phyloP scores from a whole-genome alignment of 2,113 vertebrate species.

The Pluvianellus socialis region DNA sequence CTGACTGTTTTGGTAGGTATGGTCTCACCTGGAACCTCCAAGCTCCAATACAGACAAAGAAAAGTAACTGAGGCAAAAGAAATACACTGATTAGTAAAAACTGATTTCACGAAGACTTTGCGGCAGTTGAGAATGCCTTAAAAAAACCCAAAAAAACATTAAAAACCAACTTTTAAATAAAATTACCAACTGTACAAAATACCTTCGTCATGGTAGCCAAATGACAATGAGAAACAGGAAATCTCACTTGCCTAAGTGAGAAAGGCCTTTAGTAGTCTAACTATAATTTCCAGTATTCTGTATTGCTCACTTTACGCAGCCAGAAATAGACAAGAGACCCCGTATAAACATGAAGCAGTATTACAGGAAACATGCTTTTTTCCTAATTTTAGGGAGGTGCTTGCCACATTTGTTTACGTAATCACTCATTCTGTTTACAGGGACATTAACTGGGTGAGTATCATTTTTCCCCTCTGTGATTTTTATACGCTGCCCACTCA shows the following conservation, averaged over 20 bases:
- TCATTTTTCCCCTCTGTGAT: conserved; percentile 37
- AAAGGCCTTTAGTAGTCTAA: conserved; percentile 3
- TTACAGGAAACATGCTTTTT: conserved; percentile 53
- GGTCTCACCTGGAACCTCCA: background rate
- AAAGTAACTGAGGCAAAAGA: background rate
- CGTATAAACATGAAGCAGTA: conserved; percentile 6
- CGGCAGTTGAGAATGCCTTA: background rate
- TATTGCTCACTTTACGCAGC: background rate
- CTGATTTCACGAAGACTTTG: background rate
- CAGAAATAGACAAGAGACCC: conserved; percentile 29
- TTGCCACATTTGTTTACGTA: conserved; percentile 48
- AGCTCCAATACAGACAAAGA: background rate
- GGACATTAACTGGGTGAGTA: conserved; percentile 32
- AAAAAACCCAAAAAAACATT: background rate
- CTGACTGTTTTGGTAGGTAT: background rate
- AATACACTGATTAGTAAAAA: background rate
- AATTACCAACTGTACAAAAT: background rate
- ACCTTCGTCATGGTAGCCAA: background rate
- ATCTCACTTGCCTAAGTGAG: conserved; percentile 43
- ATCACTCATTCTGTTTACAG: conserved; percentile 61
- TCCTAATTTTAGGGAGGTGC: conserved; percentile 46
- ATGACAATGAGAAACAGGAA: conserved; percentile 39
- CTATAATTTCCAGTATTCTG: conserved; percentile 48
- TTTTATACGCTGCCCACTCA: conserved; percentile 33
- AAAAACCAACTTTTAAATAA: background rate